Base-by-base conservation (phyloP, 2,113 vertebrate genomes). In the Labeo rohita region DNA sequence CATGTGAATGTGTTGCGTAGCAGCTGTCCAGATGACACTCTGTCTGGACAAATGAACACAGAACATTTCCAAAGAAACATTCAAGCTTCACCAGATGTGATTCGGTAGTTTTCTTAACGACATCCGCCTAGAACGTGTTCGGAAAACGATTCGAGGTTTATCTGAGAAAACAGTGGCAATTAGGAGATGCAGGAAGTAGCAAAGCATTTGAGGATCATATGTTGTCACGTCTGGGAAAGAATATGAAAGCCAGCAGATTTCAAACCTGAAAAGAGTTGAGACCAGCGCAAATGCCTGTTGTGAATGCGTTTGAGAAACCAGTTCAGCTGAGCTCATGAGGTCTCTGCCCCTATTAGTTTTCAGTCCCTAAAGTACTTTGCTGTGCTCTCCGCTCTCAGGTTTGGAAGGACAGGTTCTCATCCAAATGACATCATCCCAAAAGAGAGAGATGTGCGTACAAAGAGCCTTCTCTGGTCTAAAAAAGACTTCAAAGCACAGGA, bases 1-100 rank as follows among this genome's bases (percentile, higher is more conserved):
- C 84, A 88, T 79, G 23, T 61, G 77, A 85, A 86, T 36, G 87
- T 90, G 91, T 91, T 63, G 88, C 87, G 88, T 72, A 92, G 45
- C 23, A 66, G 59, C 45, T 21, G 13, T 43, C 23, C 73, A 77
- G 47, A 77, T 50, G n/a, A 65, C 5, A 45, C 18, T 39, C 6
- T 13, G 12, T 8, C 28, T 66, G 45, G 23, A 76, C 36, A 68
- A 52, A 21, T 52, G 39, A 81, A 66, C 65, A 8, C 47, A 4
- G 65, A 56, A 61, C 72, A n/a, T 3, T 21, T 21, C 10, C 39
- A 47, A 45, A 47, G 21, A 74, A 28, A 47, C 28, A 84, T 28
- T 43, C 4, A 43, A 45, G 9, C 21, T 72, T 1, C 21, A 61
- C 18, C 56, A 61, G 68, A 72, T 72, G 39, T 45, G 21, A 45